Base-by-base conservation (phyloP, 2,888 invertebrate species). In the Drosophila kanekoi region DNA sequence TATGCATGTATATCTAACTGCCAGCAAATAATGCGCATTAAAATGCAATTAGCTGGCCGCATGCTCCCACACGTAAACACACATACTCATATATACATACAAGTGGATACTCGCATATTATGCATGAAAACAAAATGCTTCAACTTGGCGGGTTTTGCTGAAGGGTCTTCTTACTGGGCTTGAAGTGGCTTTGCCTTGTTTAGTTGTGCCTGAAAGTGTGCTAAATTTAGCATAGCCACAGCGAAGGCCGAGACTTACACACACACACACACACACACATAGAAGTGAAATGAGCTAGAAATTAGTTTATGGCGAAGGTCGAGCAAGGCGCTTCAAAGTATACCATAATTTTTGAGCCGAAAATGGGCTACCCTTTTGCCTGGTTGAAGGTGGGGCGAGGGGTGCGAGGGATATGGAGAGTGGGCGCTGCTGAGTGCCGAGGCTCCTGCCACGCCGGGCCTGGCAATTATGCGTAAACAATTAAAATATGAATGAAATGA, bases 241-340 rank as follows among this genome's bases (percentile, higher is more conserved):
- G 58, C 53, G 81, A 79, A 87, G 87, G 87, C 58, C 79, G 45
- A 45, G 47, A 16, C 37, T 11, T 9, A 49, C 49, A 20, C 14
- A 32, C 61, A 52, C 41, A 57, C 11, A 41, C 33, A 18, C 18
- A 37, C 20, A 5, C 14, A 18, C 11, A 53, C 8, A 45, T 18
- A 47, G 43, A 54, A 59, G 77, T 78, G 84, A 86, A 82, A 87
- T 82, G 82, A 82, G 87, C 81, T 79, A 76, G 79, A 82, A 82
- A 82, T 82, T 87, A 87, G 87, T 87, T 79, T 82, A 79, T 58
- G 73, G 61, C 73, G 82, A 87, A 82, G 82, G 87, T 84, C 79
- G 68, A 14, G 45, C n/a, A 14, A 44, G 47, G 43, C 59, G 48
- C 62, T 58, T 38, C 41, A 71, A 57, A 63, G 57, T 56, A 54